These are phyloP conservation scores for Strongylocentrotus purpuratus DNA, from an alignment of 35 echinoderm and acorn worm species.

Conservation along the genomic window DNA sequence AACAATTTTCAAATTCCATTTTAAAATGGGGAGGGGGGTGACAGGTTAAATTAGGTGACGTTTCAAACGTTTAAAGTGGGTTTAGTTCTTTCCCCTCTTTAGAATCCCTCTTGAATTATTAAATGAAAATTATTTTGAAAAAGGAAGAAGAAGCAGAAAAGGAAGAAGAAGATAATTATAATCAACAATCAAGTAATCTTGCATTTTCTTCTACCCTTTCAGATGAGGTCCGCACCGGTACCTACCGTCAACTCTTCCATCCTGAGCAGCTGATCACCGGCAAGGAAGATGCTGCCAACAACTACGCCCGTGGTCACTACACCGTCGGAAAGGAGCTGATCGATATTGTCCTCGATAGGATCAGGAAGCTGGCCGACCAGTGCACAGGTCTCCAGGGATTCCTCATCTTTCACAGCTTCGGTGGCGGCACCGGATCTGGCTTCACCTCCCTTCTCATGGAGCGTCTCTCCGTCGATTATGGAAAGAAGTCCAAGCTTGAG, in stretches of 20 bases:
- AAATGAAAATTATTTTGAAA: no score
- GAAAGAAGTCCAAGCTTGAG: constrained; percentile 76
- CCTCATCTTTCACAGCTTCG: constrained; percentile 79
- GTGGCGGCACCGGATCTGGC: constrained; percentile 70
- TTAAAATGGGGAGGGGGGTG: no score
- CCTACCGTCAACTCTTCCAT: constrained; percentile 73
- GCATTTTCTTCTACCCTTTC: no score
- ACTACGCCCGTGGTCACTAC: constrained; percentile 87
- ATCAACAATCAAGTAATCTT: no score
- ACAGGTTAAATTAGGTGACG: no score
- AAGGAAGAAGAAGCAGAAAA: no score
- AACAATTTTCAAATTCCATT: no score
- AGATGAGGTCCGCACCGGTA: constrained; percentile 88
- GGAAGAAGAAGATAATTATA: no score
- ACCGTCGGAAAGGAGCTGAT: constrained; percentile 39
- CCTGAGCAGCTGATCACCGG: constrained; percentile 89
- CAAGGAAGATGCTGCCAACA: constrained; percentile 87
- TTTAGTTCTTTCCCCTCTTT: no score
- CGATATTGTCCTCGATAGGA: neutral
- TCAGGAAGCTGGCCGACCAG: constrained; percentile 54
- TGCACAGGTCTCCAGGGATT: constrained; percentile 73
- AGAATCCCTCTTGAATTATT: no score
- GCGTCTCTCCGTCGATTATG: constrained; percentile 71
- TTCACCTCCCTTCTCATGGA: constrained; percentile 76
- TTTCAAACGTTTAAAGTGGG: no score